Percentiles rank a stretch among this genome's conserved stretches.
Conservation (phyloP, 2,888 invertebrate genomes). For the Lycia hirtaria region DNA sequence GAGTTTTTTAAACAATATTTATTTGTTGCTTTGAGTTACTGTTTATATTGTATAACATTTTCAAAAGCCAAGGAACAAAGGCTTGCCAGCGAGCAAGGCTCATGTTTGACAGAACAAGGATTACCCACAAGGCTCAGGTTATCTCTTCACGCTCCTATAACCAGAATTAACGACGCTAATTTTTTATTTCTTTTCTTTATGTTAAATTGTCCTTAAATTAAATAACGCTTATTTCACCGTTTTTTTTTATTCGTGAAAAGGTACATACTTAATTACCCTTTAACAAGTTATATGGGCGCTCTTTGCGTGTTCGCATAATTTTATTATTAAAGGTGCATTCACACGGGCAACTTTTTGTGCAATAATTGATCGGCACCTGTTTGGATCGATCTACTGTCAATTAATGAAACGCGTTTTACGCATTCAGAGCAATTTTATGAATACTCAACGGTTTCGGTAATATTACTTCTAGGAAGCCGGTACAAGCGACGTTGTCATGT, state of each 20-base stretch:
- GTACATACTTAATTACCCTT: slow-evolving; percentile 37
- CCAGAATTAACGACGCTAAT: slow-evolving; percentile 38
- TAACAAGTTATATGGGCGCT: slow-evolving; percentile 38
- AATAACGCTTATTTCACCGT: slow-evolving; percentile 20
- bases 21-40: slow-evolving; percentile 13
- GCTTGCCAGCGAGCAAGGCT: slow-evolving; percentile 39
- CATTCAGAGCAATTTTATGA: too few relatives aligned
- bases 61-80: slow-evolving; percentile 46
- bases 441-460: too few relatives aligned
- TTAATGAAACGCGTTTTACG: too few relatives aligned
- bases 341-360: too few relatives aligned
- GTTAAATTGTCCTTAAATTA: slow-evolving; percentile 33
- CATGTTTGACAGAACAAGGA: slow-evolving; percentile 42
- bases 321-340: too few relatives aligned
- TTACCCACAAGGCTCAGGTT: slow-evolving; percentile 19
- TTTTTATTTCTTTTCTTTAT: slow-evolving; percentile 39
- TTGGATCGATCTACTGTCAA: too few relatives aligned
- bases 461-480: too few relatives aligned
- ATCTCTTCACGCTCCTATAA: slow-evolving; percentile 43
- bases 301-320: slow-evolving; percentile 41
- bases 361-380: too few relatives aligned
- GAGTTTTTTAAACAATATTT: not conserved
- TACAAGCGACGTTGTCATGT: too few relatives aligned
- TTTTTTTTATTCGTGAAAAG: slow-evolving; percentile 33
- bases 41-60: slow-evolving; percentile 6